Base-by-base conservation (phyloP, 2,113 vertebrate species). In the Melanerpes aurifrons region DNA sequence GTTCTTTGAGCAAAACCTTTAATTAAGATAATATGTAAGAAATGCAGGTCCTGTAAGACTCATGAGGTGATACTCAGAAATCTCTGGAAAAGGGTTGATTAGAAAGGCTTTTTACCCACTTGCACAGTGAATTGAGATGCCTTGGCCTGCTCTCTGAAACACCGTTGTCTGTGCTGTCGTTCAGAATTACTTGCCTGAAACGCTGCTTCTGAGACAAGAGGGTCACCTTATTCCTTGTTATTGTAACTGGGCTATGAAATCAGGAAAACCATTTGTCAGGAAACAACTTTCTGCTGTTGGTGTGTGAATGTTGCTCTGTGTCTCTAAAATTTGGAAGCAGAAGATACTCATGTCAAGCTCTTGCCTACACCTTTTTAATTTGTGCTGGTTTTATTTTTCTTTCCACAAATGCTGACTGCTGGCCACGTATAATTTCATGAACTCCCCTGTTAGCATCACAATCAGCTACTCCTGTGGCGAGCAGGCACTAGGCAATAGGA, bases 1-100 rank as follows among this genome's bases (percentile, higher is more conserved):
- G 86, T 90, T 76, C 47, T 56, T 77, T 80, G 26, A 87, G 45
- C 80, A 86, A 85, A 89, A 91, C 88, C 26, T 87, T 85, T 70
- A 95, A 75, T 21, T 79, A 80, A 96, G 83, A 80, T n/a, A 8
- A 8, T 12, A 43, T 32, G 3, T 82, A 82, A 87, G 64, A 95
- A 93, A 82, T 67, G 28, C 54, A 86, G 22, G 19, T 10, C n/a
- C 6, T 90, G 62, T 64, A 48, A 76, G 57, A 40, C 9, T 85
- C 5, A 48, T 54, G 26, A 1, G 10, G 31, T 69, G 69, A 59
- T 45, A 67, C 29, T 48, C 53, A 26, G 40, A 24, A 19, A 8
- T 61, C 31, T 63, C 82, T 71, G 43, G 45, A 75, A 83, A 11
- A 58, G 11, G 35, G 7, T 26, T 69, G 18, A 24, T 53, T 12